These are phyloP conservation scores for Homarus americanus DNA, from an alignment of 1,140 invertebrate species.

Conservation along the genomic window DNA sequence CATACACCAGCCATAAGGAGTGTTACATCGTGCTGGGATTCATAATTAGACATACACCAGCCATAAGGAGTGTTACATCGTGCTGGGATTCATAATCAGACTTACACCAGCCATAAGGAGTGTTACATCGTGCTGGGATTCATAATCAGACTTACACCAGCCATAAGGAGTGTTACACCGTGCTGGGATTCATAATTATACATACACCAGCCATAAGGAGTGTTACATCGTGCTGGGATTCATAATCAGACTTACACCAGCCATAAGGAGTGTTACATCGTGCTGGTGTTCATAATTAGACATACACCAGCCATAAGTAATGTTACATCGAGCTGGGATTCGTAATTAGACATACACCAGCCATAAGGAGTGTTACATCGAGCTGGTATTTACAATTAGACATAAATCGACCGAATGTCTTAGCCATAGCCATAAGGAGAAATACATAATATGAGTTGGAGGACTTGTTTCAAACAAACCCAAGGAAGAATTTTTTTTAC, in stretches of 20 bases:
- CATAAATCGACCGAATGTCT: not conserved
- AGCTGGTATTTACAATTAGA: not conserved
- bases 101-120: slow-evolving; percentile 11
- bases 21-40: slow-evolving; percentile 19
- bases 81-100: slow-evolving; percentile 27
- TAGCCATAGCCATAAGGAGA: no score
- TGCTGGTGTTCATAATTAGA: not conserved
- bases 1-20: slow-evolving; percentile 28
- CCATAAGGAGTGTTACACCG: not conserved
- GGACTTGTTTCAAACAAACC: no score
- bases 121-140: not conserved
- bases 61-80: slow-evolving; percentile 26
- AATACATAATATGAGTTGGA: no score
- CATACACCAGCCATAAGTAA: slow-evolving; percentile 25
- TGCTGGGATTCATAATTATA: not conserved
- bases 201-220: not conserved
- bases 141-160: not conserved
- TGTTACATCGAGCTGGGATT: slow-evolving; percentile 29
- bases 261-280: slow-evolving; percentile 32
- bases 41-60: slow-evolving; percentile 26
- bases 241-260: slow-evolving; percentile 23
- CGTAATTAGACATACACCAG: not conserved
- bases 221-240: not conserved
- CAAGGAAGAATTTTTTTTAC: no score
- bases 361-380: slow-evolving; percentile 7